phyloP scores from a whole-genome alignment of 2,113 vertebrate genomes.

The Heterotilapia buettikoferi region DNA sequence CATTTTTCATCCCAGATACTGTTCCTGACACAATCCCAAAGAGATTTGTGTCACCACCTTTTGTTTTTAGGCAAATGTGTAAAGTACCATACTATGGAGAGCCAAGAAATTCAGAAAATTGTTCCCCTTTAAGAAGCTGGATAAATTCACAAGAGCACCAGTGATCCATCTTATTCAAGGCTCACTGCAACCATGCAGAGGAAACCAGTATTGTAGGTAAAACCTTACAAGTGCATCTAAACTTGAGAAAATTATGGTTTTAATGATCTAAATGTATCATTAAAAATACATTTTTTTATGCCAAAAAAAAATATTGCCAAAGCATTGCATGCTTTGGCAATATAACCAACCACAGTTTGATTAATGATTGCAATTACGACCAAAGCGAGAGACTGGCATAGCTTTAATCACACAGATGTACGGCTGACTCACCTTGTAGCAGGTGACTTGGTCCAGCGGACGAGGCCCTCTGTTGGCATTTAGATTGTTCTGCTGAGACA shows the following conservation, averaged over 20 bases:
- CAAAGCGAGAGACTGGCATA: neutral
- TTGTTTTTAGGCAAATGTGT: neutral
- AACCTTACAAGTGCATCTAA: neutral
- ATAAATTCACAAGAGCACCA: neutral
- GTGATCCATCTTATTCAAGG: neutral
- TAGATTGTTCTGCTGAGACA: conserved; percentile 82
- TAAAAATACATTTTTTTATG: no score
- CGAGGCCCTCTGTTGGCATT: conserved; percentile 86
- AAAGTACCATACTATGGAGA: neutral
- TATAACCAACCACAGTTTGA: neutral
- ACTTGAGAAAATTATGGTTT: neutral
- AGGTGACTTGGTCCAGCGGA: conserved; percentile 96
- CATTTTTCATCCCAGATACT: neutral
- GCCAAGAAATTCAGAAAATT: neutral
- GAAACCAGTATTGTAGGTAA: neutral
- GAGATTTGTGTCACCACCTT: neutral
- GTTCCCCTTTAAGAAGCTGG: neutral
- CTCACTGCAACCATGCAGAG: neutral
- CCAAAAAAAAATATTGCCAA: no score
- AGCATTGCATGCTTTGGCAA: neutral
- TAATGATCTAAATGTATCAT: neutral
- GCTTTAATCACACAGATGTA: neutral
- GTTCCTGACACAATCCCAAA: neutral
- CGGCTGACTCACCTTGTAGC: conserved; percentile 85
- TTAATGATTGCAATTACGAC: neutral